Base-by-base conservation (phyloP, 2,888 invertebrate species). In the Teinopalpus imperialis region DNA sequence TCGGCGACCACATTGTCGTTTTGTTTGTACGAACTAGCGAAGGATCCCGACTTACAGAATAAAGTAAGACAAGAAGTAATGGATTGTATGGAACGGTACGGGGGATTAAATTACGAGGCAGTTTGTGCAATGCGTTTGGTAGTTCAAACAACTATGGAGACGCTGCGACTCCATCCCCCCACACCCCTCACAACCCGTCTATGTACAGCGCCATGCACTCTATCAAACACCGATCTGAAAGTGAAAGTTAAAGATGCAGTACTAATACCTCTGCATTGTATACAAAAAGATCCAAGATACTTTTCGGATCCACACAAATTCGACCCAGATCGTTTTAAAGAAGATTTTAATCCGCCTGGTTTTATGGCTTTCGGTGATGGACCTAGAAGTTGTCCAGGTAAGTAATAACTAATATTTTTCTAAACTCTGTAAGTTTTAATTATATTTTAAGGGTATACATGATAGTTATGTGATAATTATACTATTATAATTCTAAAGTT, bases 311-410 rank as follows among this genome's bases (percentile, higher is more conserved):
- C 88, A 2, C 74, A 85, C 16, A 83, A 75, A 53, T 88, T 87
- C 56, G 69, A 85, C 56, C 86, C 85, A 5, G 76, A 78, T 24
- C 69, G 87, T 3, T 87, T 88, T 47, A 62, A 62, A 35, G 80
- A 73, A 2, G 76, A 77, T 52, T 51, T 64, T 10, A 74, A 69
- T 60, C 85, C 81, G 9, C 62, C 74, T 9, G 82, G 74, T 1
- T 87, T 88, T 51, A 55, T 86, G 29, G 80, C 88, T 4, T 88
- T 83, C 41, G 88, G 88, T 1, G 82, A 85, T 44, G 88, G 88
- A 16, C 88, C 87, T 1, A 74, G 87, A 53, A 78, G 73, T 63
- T 88, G 88, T 53, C 86, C 83, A 51, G 88, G 88, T 88, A 69
- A 68, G 69, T 63, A n/a, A n/a, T n/a, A n/a, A n/a, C n/a, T n/a